Percentiles rank a stretch among this genome's conserved stretches.
These are phyloP conservation scores for Hepsetus odoe DNA, from an alignment of 2,113 vertebrate genomes.

Conservation along the genomic window DNA sequence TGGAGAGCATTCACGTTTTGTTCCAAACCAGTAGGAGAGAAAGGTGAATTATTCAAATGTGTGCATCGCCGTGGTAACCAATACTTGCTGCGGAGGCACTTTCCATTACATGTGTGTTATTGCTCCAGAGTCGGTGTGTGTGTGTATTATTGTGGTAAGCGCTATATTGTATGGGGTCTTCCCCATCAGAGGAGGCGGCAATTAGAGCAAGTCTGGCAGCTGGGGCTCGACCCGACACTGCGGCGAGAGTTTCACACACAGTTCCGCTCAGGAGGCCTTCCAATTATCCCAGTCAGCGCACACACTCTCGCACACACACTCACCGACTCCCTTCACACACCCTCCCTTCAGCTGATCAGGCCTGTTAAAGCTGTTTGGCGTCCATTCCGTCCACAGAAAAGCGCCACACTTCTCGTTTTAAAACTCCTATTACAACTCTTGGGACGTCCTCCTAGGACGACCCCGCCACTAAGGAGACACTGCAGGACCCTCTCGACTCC, in stretches of 20 bases:
- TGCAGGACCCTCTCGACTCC: background rate
- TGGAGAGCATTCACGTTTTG: background rate
- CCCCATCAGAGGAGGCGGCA: constrained; percentile 37
- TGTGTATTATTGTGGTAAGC: constrained; percentile 16
- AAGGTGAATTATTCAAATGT: constrained; percentile 24
- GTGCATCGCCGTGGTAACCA: background rate
- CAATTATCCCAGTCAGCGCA: constrained; percentile 59
- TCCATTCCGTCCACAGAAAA: background rate
- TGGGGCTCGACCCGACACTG: constrained; percentile 60
- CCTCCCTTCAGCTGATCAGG: constrained; percentile 1
- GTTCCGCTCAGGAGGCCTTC: constrained; percentile 66
- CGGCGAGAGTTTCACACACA: constrained; percentile 30
- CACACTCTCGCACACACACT: constrained; percentile 58
- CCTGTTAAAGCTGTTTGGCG: background rate
- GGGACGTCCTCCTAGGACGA: too few relatives aligned
- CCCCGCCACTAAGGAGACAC: background rate
- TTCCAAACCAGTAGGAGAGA: background rate
- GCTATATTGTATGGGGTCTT: constrained; percentile 17
- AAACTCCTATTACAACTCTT: background rate
- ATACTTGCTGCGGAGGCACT: background rate
- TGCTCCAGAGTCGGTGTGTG: background rate
- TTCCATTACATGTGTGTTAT: constrained; percentile 10
- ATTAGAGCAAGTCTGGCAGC: constrained; percentile 55
- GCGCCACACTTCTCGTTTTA: background rate
- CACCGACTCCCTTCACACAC: constrained; percentile 20